Evolutionary conservation across 2,888 invertebrate genomes (phyloP).

Genomic region (Lamproptera curius): DNA sequence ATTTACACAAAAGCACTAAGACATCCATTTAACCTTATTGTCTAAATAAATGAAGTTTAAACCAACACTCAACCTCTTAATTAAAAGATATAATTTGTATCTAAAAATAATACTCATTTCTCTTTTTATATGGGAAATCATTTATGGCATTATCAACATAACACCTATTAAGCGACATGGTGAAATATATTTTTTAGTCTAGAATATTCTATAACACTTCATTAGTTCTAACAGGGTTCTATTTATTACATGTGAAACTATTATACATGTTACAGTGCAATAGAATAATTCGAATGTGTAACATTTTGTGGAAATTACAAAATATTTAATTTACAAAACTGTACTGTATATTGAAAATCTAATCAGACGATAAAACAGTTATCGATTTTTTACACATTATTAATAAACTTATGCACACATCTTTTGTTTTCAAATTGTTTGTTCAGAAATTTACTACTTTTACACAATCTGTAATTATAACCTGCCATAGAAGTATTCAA

Average conservation of each 20-base stretch:
- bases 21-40: constrained; percentile 78
- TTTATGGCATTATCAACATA: constrained; percentile 66
- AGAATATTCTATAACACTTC: constrained; percentile 50
- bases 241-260: constrained; percentile 61
- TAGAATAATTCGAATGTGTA: constrained; percentile 62
- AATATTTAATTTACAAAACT: constrained; percentile 51
- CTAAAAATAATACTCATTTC: constrained; percentile 76
- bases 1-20: constrained; percentile 79
- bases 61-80: constrained; percentile 74
- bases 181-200: constrained; percentile 48
- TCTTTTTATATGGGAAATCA: constrained; percentile 58
- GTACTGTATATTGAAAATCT: constrained; percentile 30
- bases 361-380: constrained; percentile 12
- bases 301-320: constrained; percentile 61
- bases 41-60: constrained; percentile 77
- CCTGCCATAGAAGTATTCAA: no score
- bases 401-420: background rate
- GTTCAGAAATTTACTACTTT: background rate
- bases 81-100: constrained; percentile 72
- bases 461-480: no score
- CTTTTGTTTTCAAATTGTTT: background rate
- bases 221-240: constrained; percentile 50
- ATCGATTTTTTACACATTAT: background rate
- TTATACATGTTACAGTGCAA: constrained; percentile 66
- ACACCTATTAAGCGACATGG: constrained; percentile 64